Evolutionary conservation across 1,140 invertebrate genomes (phyloP).

Genomic region (Linepithema humile): DNA sequence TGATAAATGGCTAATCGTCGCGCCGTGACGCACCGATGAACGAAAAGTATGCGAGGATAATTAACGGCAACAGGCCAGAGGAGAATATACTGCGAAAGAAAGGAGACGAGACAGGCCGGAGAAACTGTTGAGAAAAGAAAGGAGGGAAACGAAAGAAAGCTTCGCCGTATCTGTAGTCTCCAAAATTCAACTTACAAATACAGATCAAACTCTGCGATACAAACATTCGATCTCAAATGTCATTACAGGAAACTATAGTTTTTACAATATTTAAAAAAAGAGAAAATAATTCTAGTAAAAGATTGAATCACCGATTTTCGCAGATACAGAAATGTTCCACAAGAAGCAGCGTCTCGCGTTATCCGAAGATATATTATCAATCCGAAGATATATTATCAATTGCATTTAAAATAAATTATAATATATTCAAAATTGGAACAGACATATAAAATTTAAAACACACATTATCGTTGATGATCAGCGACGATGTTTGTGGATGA

Average conservation of each 20-base stretch:
- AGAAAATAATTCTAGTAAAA: neutral
- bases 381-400: neutral
- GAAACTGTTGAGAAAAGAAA: neutral
- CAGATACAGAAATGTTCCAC: neutral
- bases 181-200: too few species aligned
- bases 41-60: slow-evolving; percentile 60
- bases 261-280: neutral
- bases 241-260: neutral
- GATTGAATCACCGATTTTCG: neutral
- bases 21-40: neutral
- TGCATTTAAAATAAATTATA: neutral
- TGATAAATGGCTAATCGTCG: slow-evolving; percentile 64
- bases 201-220: neutral
- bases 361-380: neutral
- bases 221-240: neutral
- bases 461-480: neutral
- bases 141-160: neutral
- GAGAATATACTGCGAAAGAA: neutral
- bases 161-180: neutral
- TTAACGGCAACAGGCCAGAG: slow-evolving; percentile 54
- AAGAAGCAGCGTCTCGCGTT: neutral
- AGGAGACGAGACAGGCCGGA: neutral
- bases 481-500: neutral
- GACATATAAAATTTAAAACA: too few species aligned
- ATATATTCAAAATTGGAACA: too few species aligned